Evolutionary conservation across 2,888 invertebrate genomes (phyloP).

Genomic region (Desoria tigrina): DNA sequence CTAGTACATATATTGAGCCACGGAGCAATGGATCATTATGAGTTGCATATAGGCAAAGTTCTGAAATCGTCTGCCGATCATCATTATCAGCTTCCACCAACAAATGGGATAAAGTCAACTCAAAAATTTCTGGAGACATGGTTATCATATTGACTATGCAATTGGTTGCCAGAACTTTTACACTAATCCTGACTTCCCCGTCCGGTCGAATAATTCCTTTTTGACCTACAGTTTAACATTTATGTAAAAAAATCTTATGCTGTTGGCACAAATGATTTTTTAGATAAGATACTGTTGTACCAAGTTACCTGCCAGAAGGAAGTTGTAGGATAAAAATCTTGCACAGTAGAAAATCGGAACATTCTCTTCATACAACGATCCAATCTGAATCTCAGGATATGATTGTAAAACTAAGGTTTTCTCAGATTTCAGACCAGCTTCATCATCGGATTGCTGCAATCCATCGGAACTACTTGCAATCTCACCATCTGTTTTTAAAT

Average conservation of each 20-base stretch:
- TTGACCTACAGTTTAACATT: constrained; percentile 42
- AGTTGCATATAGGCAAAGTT: constrained; percentile 69
- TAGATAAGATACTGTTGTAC: too few relatives aligned
- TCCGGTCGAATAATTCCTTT: constrained; percentile 69
- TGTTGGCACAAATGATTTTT: neutral
- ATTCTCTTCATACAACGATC: constrained; percentile 66
- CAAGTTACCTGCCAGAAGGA: constrained; percentile 70
- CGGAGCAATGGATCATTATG: constrained; percentile 81
- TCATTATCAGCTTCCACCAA: constrained; percentile 33
- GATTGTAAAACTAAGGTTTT: constrained; percentile 49
- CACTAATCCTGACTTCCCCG: constrained; percentile 78
- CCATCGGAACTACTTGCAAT: constrained; percentile 53
- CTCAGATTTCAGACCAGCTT: constrained; percentile 35
- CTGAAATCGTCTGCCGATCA: constrained; percentile 66
- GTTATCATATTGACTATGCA: constrained; percentile 75
- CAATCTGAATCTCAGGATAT: constrained; percentile 66
- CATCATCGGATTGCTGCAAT: constrained; percentile 56
- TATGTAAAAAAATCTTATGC: constrained; percentile 3
- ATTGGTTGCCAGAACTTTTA: constrained; percentile 81
- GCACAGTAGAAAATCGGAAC: constrained; percentile 71
- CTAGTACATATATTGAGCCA: constrained; percentile 69
- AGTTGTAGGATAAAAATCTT: constrained; percentile 70
- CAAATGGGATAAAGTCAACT: constrained; percentile 61
- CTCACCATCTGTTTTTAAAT: constrained; percentile 21
- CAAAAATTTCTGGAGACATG: constrained; percentile 72